Evolutionary conservation across 2,888 invertebrate species (phyloP), one percentile per base, ranked within the genome.

Genomic region (Lasioglossum villosulum): DNA sequence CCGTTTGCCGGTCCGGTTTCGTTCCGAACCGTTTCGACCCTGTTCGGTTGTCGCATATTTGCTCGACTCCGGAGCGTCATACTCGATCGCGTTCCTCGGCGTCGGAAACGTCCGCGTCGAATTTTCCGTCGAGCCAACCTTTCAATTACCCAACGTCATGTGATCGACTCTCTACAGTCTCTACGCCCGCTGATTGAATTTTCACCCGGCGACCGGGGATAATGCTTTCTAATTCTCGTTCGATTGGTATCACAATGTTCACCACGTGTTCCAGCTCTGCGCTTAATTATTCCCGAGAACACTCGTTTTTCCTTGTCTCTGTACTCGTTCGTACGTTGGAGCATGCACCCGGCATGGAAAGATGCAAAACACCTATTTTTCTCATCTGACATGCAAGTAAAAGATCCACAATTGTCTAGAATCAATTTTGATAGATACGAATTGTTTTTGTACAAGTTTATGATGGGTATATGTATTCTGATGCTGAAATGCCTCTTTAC

Each of bases 171-270:
- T 68, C 37, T n/a, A 39, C 30, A 72, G 30, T 45, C n/a, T 68
- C 37, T n/a, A 39, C 42, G 42, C 30, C 30, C 34, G n/a, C 59
- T 59, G 75, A 75, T 75, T 75, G 75, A 75, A 75, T 75, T 75
- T 75, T 63, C 75, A 63, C 75, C 75, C 42, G 19, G 23, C 42
- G 42, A 39, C 34, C 39, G 63, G 59, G 39, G 59, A 75, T 75
- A 75, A 75, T 75, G 75, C 75, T 75, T 75, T 75, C 75, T 75
- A 75, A 75, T 75, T 75, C 63, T 63, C 23, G 73, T 37, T 48
- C 48, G 23, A 74, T 37, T 74, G 23, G 37, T 34, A 37, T 68
- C 68, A 23, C 59, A 59, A 59, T 59, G 59, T 59, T 59, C 59
- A 27, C 27, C 59, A 27, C 27, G 59, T 59, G 59, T 59, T 59